phyloP scores from a whole-genome alignment of 2,797 vertebrate genomes.

The Ctenopoma multispine region DNA sequence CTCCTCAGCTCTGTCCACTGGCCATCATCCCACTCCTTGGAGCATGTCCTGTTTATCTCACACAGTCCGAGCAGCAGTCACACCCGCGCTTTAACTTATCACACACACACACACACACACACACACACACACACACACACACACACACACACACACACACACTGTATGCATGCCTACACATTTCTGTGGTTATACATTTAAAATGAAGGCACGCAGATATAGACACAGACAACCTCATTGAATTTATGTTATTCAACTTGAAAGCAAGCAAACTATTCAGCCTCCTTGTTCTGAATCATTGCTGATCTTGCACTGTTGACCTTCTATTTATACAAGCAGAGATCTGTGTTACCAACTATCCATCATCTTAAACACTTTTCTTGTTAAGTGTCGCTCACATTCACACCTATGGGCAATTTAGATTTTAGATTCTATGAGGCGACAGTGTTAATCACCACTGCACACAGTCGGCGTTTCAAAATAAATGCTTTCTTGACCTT shows the following conservation, averaged over 20 bases:
- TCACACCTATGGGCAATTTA: too few species aligned
- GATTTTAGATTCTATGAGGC: too few species aligned
- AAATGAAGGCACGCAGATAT: slow-evolving; percentile 19
- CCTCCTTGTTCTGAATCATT: slow-evolving; percentile 4
- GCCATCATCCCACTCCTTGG: slow-evolving; percentile 70
- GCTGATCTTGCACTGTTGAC: slow-evolving; percentile 13
- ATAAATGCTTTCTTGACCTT: too few species aligned
- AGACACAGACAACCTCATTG: neutral
- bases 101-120: too few species aligned
- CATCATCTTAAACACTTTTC: too few species aligned
- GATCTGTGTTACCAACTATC: too few species aligned
- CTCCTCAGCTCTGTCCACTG: slow-evolving; percentile 82
- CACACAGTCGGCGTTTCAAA: too few species aligned
- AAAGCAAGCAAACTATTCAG: slow-evolving; percentile 12
- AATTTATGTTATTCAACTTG: slow-evolving; percentile 7
- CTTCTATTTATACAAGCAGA: neutral
- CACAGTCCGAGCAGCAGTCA: slow-evolving; percentile 40
- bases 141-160: slow-evolving; percentile 36
- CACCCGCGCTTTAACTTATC: slow-evolving; percentile 24
- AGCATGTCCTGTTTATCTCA: slow-evolving; percentile 81
- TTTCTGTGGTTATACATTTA: neutral
- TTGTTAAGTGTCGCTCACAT: too few species aligned
- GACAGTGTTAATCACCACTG: too few species aligned
- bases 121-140: slow-evolving; percentile 37
- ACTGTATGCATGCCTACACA: slow-evolving; percentile 35